Conservation (phyloP, 2,888 invertebrate genomes). For the Phragmatobia fuliginosa region DNA sequence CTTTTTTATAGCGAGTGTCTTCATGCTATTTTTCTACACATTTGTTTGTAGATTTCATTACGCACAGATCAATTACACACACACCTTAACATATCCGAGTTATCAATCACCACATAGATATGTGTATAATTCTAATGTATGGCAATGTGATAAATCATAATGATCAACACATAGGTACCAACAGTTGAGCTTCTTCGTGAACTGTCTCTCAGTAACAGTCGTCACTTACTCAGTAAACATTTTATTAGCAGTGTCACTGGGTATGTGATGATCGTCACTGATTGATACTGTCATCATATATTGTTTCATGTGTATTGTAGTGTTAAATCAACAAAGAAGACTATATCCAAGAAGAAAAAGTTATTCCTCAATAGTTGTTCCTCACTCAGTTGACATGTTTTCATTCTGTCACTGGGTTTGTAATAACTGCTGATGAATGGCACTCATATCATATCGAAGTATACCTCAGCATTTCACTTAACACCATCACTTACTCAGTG, state of each 20-base stretch:
- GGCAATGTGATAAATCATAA: neutral
- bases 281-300: neutral
- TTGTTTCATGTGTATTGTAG: neutral
- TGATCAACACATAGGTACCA: conserved; percentile 2
- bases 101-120: conserved; percentile 21
- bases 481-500: conserved; percentile 19
- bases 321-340: no score
- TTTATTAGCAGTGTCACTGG: conserved; percentile 12
- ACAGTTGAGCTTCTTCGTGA: neutral
- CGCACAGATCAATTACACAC: no score
- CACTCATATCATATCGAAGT: neutral
- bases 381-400: conserved; percentile 36
- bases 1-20: no score
- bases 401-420: conserved; percentile 28
- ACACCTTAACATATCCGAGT: conserved; percentile 13
- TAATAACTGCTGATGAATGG: conserved; percentile 15
- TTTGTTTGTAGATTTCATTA: no score
- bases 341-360: neutral
- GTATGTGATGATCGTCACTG: conserved; percentile 2
- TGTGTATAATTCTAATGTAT: conserved; percentile 35
- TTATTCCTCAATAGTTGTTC: conserved; percentile 3
- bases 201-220: neutral
- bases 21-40: no score
- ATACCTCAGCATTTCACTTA: no score
- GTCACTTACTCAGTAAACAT: neutral